Percentiles rank a stretch among this genome's conserved stretches.
These are phyloP conservation scores for Siniperca obscura DNA, from an alignment of 2,797 vertebrate species.

Conservation along the genomic window DNA sequence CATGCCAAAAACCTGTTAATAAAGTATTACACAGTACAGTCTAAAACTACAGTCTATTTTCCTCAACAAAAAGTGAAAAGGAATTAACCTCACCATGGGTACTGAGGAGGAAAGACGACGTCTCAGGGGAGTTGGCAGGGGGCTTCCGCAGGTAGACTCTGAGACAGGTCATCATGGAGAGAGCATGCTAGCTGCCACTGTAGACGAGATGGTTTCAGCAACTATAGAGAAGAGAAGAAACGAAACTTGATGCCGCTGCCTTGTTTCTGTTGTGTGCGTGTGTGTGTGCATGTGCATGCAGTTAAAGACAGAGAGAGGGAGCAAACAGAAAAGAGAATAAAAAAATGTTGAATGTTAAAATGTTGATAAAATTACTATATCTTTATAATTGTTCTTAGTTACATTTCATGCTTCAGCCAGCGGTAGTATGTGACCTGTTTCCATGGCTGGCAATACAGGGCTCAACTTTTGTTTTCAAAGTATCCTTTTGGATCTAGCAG, in stretches of 20 bases:
- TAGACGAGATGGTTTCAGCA: conserved; percentile 25
- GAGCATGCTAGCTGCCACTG: conserved; percentile 36
- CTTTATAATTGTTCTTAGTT: background rate
- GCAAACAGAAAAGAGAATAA: background rate
- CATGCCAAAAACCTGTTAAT: background rate
- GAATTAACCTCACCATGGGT: conserved; percentile 70
- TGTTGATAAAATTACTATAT: background rate
- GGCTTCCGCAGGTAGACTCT: conserved; percentile 65
- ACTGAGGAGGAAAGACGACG: conserved; percentile 70
- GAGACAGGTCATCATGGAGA: conserved; percentile 67
- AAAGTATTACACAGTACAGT: background rate
- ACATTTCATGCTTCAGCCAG: background rate
- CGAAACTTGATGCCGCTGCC: conserved; percentile 66
- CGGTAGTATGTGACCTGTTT: background rate
- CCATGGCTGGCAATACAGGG: background rate
- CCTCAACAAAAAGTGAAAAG: background rate
- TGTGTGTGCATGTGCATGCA: conserved; percentile 15
- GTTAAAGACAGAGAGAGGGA: background rate
- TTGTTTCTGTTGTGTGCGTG: conserved; percentile 20
- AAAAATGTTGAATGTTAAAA: background rate
- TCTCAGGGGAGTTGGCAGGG: conserved; percentile 34
- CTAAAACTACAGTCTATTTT: background rate
- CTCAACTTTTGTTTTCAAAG: conserved; percentile 9
- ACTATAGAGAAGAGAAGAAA: conserved; percentile 41
- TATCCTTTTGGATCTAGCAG: background rate